Conservation (phyloP, 2,113 vertebrate species). For the Suncus etruscus region DNA sequence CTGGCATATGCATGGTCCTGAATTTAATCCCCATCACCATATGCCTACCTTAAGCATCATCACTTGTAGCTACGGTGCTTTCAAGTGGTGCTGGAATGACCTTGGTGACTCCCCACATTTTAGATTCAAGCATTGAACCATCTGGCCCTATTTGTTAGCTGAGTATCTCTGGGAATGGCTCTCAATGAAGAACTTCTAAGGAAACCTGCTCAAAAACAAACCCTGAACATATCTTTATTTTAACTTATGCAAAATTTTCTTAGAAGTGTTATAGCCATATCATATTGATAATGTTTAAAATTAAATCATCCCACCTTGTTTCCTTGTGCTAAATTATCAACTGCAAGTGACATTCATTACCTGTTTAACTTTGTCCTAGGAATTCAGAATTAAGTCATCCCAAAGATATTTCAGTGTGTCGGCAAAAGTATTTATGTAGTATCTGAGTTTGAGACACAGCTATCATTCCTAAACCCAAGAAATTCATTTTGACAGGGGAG, state of each 20-base stretch:
- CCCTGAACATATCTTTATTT: not conserved
- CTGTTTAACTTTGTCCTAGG: slow-evolving; percentile 53
- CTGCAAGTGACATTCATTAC: slow-evolving; percentile 58
- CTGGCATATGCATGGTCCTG: no score
- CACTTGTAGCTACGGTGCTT: no score
- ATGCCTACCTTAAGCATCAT: no score
- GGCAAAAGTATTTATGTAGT: slow-evolving; percentile 78
- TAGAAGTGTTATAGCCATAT: not conserved
- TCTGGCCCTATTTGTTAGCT: no score
- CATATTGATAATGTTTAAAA: slow-evolving; percentile 3
- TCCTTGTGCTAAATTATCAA: slow-evolving; percentile 55
- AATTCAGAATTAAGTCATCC: slow-evolving; percentile 68
- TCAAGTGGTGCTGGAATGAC: no score
- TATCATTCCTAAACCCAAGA: slow-evolving; percentile 71
- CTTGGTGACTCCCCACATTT: no score
- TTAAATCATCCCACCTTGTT: slow-evolving; percentile 62
- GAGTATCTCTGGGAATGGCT: no score
- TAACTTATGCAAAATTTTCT: slow-evolving; percentile 19
- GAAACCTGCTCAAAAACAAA: no score
- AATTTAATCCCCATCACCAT: no score
- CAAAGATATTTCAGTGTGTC: slow-evolving; percentile 66
- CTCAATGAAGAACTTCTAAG: no score
- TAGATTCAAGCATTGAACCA: no score
- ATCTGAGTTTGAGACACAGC: slow-evolving; percentile 69
- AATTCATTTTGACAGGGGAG: slow-evolving; percentile 71